Base-by-base conservation (phyloP, 1,140 invertebrate genomes). In the Drosophila melanogaster region DNA sequence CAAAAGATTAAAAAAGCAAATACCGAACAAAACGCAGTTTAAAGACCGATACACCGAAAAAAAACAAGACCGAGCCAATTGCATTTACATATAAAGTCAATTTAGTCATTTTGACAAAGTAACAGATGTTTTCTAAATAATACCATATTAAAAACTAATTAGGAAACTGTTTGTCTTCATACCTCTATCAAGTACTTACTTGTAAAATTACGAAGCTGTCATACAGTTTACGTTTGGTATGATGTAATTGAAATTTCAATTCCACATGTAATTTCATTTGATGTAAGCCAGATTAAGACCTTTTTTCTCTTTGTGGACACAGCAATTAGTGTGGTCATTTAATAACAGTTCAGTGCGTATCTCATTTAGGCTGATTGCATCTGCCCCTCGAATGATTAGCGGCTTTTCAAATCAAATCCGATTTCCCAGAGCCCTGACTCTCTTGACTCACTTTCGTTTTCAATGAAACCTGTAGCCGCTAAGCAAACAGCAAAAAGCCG, bases 401-500 rank as follows among this genome's bases (percentile, higher is more conserved):
- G 70, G 35, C 65, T 77, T 58, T 56, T 83, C 74, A 66, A 67
- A 84, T 77, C 55, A 51, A 73, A 53, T 33, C 47, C 57, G 64
- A 65, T 61, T 79, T 80, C 66, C 51, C 69, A 79, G 41, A 30
- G 54, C 53, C 40, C 38, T 17, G 6, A 47, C 19, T 15, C 61
- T 15, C 61, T 49, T 51, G 76, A 64, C 56, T 83, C 69, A 89
- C 84, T 89, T 89, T 89, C 84, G 80, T 84, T 89, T 89, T 90
- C 73, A 89, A 71, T 80, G 72, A 83, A 87, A 87, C 81, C 67
- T 57, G 83, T 41, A 38, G 64, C 64, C 37, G 64, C 60, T 65
- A 81, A 38, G 59, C 41, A 80, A 51, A 61, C 33, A 56, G 15
- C 60, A 38, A 38, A 33, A 55, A 57, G 65, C 43, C 56, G 72